Conservation (phyloP, 2,797 vertebrate species). For the Hyperoplus lanceolatus region DNA sequence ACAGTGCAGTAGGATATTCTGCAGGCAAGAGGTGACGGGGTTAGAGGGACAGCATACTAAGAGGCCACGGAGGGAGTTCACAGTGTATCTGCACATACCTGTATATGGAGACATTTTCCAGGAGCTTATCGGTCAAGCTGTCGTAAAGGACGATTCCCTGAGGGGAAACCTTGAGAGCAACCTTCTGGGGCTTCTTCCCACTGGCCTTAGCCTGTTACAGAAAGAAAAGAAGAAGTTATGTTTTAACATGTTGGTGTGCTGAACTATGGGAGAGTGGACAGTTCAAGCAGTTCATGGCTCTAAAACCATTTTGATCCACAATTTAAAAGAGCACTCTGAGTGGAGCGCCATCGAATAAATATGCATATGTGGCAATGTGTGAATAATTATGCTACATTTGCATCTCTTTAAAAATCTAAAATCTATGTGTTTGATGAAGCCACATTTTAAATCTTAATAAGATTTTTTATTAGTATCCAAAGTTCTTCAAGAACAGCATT, state of each 20-base stretch:
- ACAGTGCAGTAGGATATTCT: slow-evolving; percentile 98
- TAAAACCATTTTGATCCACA: neutral
- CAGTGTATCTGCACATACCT: slow-evolving; percentile 81
- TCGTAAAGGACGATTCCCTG: slow-evolving; percentile 91
- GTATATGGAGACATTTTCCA: slow-evolving; percentile 96
- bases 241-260: neutral
- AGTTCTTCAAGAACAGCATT: no score
- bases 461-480: no score
- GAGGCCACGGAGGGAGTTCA: slow-evolving; percentile 8
- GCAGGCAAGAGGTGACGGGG: slow-evolving; percentile 50
- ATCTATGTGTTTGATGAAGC: no score
- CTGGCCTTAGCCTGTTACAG: slow-evolving; percentile 91
- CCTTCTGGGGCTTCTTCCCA: slow-evolving; percentile 94
- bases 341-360: neutral
- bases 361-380: no score
- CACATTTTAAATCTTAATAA: no score
- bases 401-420: no score
- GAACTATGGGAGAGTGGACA: neutral
- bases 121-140: slow-evolving; percentile 85
- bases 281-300: neutral
- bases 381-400: no score
- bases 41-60: slow-evolving; percentile 37
- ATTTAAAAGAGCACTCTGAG: neutral
- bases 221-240: neutral
- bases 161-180: slow-evolving; percentile 92